phyloP scores from a whole-genome alignment of 2,797 vertebrate species.

The Gallinago stenura region DNA sequence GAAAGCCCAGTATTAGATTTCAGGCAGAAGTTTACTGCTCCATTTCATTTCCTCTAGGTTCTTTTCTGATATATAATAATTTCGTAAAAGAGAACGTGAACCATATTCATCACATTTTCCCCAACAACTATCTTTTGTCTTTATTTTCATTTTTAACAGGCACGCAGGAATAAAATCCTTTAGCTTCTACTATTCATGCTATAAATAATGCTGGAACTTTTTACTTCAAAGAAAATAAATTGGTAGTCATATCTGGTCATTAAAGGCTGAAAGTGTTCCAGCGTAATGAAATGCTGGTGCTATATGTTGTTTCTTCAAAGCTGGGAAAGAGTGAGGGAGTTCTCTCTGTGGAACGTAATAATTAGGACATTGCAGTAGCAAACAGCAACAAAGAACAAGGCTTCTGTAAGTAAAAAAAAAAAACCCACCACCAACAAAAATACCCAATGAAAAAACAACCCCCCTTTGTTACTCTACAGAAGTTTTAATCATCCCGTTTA shows the following conservation, averaged over 20 bases:
- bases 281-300: slow-evolving; percentile 8
- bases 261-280: not conserved
- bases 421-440: not conserved
- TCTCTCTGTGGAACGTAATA: not conserved
- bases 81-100: not conserved
- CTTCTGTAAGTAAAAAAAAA: not conserved
- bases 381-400: slow-evolving; percentile 2
- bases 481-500: slow-evolving; percentile 17
- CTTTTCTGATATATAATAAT: not conserved
- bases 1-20: not conserved
- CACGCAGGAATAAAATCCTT: not conserved
- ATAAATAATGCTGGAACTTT: slow-evolving; percentile 1
- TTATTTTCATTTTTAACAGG: slow-evolving; percentile 26
- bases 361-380: slow-evolving; percentile 18
- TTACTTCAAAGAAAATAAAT: slow-evolving; percentile 15
- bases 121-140: not conserved
- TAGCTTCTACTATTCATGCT: not conserved
- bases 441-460: not conserved
- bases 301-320: slow-evolving; percentile 14
- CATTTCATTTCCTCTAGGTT: not conserved
- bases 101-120: not conserved
- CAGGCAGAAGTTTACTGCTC: not conserved
- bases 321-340: not conserved
- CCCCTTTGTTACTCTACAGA: not conserved
- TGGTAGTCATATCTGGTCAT: not conserved